Conservation (phyloP, 2,888 invertebrate genomes). For the Caenorhabditis drosophilae region DNA sequence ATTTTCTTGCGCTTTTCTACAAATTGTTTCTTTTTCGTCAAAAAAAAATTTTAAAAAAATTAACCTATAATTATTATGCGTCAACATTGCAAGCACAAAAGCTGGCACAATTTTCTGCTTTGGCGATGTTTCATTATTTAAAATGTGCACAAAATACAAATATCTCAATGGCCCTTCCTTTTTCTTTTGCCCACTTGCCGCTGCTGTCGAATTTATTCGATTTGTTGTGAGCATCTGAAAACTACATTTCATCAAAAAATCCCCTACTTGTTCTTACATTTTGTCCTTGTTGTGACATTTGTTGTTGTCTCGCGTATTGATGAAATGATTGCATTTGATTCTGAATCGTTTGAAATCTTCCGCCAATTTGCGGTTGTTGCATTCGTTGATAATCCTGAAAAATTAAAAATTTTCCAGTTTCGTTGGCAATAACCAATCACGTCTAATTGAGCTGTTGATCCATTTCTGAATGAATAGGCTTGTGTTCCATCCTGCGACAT, state of each 20-base stretch:
- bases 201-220: no score
- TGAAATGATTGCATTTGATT: background rate
- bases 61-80: conserved; percentile 78
- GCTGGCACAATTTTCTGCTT: conserved; percentile 91
- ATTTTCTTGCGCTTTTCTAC: conserved; percentile 75
- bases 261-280: no score
- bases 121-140: conserved; percentile 85
- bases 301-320: conserved; percentile 1
- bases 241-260: no score
- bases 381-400: conserved; percentile 15
- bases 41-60: conserved; percentile 7
- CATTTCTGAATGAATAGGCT: background rate
- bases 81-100: conserved; percentile 90
- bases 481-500: conserved; percentile 11
- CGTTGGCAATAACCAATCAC: no score
- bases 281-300: background rate
- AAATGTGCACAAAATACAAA: conserved; percentile 80
- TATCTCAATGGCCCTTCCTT: conserved; percentile 35
- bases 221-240: no score
- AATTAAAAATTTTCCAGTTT: no score
- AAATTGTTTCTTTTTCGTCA: conserved; percentile 15
- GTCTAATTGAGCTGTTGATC: background rate
- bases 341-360: conserved; percentile 1
- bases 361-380: conserved; percentile 4
- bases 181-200: no score